Conservation (phyloP, 1,140 invertebrate genomes). For the Lepidostoma basale region DNA sequence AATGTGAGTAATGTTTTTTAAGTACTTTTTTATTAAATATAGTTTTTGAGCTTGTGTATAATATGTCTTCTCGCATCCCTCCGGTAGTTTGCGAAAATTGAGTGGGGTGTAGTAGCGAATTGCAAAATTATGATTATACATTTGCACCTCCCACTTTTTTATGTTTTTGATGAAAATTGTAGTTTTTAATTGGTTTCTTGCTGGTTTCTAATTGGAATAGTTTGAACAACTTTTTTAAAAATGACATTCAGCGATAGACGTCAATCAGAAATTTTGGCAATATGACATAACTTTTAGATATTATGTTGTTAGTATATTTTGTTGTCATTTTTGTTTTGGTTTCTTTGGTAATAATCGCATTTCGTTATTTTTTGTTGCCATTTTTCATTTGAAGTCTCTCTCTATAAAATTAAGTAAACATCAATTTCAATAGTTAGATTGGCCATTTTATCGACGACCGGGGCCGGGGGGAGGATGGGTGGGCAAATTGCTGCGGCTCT, state of each 20-base stretch:
- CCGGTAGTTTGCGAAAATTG: constrained; percentile 35
- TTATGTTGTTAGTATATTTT: constrained; percentile 17
- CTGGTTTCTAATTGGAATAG: constrained; percentile 6
- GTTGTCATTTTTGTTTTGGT: constrained; percentile 26
- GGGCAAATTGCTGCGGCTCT: constrained; percentile 34
- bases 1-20: constrained; percentile 55
- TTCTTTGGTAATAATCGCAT: constrained; percentile 7
- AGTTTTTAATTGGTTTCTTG: constrained; percentile 13
- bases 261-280: constrained; percentile 34
- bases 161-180: constrained; percentile 7
- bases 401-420: constrained; percentile 4
- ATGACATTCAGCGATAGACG: constrained; percentile 26
- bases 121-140: constrained; percentile 34
- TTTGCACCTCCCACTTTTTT: constrained; percentile 34
- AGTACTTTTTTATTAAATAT: constrained; percentile 4
- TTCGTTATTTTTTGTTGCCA: constrained; percentile 13
- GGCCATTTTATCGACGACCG: constrained; percentile 63
- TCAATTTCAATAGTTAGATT: constrained; percentile 38
- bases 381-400: neutral
- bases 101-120: constrained; percentile 35
- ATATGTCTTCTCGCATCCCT: constrained; percentile 34
- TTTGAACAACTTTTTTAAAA: constrained; percentile 10
- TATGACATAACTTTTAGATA: constrained; percentile 35
- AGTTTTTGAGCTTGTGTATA: constrained; percentile 27
- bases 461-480: constrained; percentile 59